These are phyloP conservation scores for Phengaris arion DNA, from an alignment of 2,888 invertebrate genomes.

Conservation along the genomic window DNA sequence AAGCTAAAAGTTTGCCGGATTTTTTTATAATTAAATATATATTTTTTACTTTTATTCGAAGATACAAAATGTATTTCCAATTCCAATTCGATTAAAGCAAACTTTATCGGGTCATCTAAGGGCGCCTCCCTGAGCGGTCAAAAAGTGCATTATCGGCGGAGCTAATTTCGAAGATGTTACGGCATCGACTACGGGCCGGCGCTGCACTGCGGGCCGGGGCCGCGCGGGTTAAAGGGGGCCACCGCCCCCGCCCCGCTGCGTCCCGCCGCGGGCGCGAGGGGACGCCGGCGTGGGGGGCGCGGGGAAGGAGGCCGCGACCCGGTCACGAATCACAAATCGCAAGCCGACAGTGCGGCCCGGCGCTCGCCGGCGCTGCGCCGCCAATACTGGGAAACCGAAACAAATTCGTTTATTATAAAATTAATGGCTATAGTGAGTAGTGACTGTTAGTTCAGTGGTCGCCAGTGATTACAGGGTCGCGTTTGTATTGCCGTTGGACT, in stretches of 20 bases:
- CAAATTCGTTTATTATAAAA: slow-evolving; percentile 24
- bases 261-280: slow-evolving; percentile 34
- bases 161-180: slow-evolving; percentile 71
- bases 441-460: neutral
- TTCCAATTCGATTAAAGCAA: neutral
- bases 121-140: slow-evolving; percentile 35
- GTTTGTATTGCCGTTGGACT: slow-evolving; percentile 12
- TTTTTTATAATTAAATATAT: neutral
- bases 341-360: slow-evolving; percentile 70
- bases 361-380: slow-evolving; percentile 69
- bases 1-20: too few species aligned
- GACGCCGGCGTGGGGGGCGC: slow-evolving; percentile 37
- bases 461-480: neutral
- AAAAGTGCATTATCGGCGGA: slow-evolving; percentile 67
- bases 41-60: neutral
- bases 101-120: slow-evolving; percentile 12
- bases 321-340: slow-evolving; percentile 56
- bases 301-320: slow-evolving; percentile 61
- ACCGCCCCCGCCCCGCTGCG: neutral
- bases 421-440: slow-evolving; percentile 6
- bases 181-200: slow-evolving; percentile 57
- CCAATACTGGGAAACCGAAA: slow-evolving; percentile 35
- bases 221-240: slow-evolving; percentile 35
- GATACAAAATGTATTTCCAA: neutral
- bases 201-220: slow-evolving; percentile 67